Percentiles rank a stretch among this genome's conserved stretches.
Evolutionary conservation across 2,888 invertebrate species (phyloP).

Genomic region (Yponomeuta sedellus): DNA sequence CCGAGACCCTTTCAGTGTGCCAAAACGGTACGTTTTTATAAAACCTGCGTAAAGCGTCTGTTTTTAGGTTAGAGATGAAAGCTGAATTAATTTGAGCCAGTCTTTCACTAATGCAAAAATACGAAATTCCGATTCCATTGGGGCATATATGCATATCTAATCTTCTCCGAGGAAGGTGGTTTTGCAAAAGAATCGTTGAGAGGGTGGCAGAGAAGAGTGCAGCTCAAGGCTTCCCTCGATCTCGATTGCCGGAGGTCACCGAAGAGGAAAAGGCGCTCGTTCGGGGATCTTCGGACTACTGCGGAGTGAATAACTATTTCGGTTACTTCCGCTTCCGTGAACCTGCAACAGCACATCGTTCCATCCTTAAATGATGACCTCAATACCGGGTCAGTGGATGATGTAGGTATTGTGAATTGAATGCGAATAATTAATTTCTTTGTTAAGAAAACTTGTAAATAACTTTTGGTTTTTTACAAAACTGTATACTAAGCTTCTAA

Average conservation of each 20-base stretch:
- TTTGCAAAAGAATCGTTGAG: slow-evolving; percentile 67
- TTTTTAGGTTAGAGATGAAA: too few relatives aligned
- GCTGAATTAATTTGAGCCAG: too few relatives aligned
- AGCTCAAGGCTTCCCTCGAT: slow-evolving; percentile 51
- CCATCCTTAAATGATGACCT: slow-evolving; percentile 14
- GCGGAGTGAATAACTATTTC: slow-evolving; percentile 82
- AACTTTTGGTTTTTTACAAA: too few relatives aligned
- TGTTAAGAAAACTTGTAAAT: too few relatives aligned
- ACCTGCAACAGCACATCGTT: background rate
- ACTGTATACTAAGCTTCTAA: too few relatives aligned
- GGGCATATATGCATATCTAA: slow-evolving; percentile 66
- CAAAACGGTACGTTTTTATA: too few relatives aligned
- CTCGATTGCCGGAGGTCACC: slow-evolving; percentile 64
- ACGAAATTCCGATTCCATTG: slow-evolving; percentile 46
- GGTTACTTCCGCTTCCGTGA: slow-evolving; percentile 37
- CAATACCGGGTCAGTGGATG: slow-evolving; percentile 15
- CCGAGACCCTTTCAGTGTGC: too few relatives aligned
- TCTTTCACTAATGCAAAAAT: too few relatives aligned
- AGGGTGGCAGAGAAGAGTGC: slow-evolving; percentile 57
- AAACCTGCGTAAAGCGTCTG: too few relatives aligned
- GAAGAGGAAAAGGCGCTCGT: slow-evolving; percentile 46
- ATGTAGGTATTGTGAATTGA: slow-evolving; percentile 39
- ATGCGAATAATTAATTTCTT: too few relatives aligned
- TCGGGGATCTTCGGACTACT: slow-evolving; percentile 50
- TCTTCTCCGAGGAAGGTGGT: slow-evolving; percentile 67